Evolutionary conservation across 2,113 vertebrate genomes (phyloP).

Genomic region (Scolopax mira): DNA sequence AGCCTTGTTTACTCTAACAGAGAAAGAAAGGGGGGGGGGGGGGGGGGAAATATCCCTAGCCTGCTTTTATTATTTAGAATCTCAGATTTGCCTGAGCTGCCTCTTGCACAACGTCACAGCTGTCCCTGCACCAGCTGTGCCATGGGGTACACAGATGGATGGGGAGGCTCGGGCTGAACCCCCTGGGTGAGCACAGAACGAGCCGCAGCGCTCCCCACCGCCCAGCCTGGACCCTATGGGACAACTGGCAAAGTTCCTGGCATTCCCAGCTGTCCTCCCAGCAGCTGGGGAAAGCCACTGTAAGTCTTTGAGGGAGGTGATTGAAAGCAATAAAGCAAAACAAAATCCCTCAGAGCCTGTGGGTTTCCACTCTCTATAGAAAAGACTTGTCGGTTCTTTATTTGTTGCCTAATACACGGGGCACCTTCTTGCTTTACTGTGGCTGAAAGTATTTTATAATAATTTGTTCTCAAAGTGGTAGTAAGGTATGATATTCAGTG

Average conservation of each 20-base stretch:
- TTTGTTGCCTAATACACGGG: background rate
- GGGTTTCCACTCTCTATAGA: background rate
- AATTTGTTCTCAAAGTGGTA: background rate
- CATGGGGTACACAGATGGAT: background rate
- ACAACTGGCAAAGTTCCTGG: conserved; percentile 47
- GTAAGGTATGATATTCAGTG: background rate
- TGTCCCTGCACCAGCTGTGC: conserved; percentile 8
- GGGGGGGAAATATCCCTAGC: background rate
- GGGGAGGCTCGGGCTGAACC: background rate
- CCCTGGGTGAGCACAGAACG: background rate
- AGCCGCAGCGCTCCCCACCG: accelerated
- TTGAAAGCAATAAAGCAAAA: background rate
- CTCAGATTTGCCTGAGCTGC: background rate
- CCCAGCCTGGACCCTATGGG: background rate
- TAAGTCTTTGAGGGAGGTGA: background rate
- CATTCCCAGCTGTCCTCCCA: conserved; percentile 46
- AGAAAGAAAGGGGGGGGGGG: background rate
- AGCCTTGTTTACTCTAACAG: background rate
- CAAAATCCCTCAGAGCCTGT: background rate
- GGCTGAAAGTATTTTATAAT: background rate
- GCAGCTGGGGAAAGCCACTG: conserved; percentile 40
- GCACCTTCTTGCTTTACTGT: background rate
- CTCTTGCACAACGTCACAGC: background rate
- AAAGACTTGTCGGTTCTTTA: background rate
- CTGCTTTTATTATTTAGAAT: background rate